Percentiles rank a stretch among this genome's conserved stretches.
Conservation (phyloP, 1,140 invertebrate genomes). For the Lepidurus packardi region DNA sequence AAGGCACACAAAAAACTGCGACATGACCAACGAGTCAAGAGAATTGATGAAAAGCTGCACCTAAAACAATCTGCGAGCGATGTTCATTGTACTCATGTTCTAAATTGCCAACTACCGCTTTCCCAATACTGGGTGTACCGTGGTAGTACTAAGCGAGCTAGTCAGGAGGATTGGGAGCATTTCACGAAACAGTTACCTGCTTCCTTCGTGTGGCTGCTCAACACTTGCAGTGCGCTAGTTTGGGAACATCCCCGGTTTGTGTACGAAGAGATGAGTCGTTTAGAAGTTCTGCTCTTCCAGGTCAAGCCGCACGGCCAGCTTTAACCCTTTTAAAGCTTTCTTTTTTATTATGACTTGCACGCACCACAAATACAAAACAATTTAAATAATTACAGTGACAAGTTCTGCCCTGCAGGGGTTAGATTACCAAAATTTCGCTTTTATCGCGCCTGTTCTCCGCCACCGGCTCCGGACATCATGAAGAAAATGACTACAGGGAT, state of each 20-base stretch:
- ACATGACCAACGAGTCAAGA: not conserved
- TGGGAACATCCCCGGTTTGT: not conserved
- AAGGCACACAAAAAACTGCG: not conserved
- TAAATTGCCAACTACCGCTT: not conserved
- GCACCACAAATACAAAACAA: not conserved
- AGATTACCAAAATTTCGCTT: not conserved
- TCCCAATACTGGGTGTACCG: not conserved
- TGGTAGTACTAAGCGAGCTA: not conserved
- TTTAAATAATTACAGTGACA: not conserved
- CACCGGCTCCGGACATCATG: slow-evolving; percentile 72
- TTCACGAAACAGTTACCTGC: not conserved
- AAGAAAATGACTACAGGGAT: slow-evolving; percentile 79
- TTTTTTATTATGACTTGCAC: not conserved
- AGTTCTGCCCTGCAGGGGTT: not conserved
- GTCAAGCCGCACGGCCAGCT: not conserved
- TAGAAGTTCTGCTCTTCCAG: not conserved
- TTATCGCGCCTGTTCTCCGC: slow-evolving; percentile 25
- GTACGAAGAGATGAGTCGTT: not conserved
- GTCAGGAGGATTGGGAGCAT: not conserved
- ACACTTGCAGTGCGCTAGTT: not conserved
- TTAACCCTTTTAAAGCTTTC: not conserved
- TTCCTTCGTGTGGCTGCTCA: not conserved
- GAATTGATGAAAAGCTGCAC: not conserved
- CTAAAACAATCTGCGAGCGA: not conserved
- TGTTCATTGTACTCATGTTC: not conserved